phyloP scores from a whole-genome alignment of 92 coral and sea anemone genomes.

The Pocillopora meandrina region DNA sequence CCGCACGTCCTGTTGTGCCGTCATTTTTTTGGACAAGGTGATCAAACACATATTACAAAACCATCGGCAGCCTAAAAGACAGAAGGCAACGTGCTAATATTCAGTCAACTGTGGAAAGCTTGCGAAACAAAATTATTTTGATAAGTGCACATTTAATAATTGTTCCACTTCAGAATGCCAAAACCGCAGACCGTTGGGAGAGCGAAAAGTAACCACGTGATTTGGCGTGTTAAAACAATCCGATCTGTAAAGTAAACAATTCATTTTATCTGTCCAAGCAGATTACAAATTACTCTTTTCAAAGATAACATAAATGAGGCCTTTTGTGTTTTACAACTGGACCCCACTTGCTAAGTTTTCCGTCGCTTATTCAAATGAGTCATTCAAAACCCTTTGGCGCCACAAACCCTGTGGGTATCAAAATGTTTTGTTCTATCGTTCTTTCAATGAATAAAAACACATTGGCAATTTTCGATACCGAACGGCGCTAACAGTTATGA shows the following conservation, averaged over 20 bases:
- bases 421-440: not conserved
- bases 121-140: not conserved
- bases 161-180: not conserved
- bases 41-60: constrained; percentile 22
- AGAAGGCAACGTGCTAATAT: constrained; percentile 8
- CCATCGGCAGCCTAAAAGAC: not conserved
- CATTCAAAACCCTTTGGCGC: not conserved
- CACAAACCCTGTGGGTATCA: not conserved
- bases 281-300: constrained; percentile 17
- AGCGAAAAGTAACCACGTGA: not conserved
- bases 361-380: not conserved
- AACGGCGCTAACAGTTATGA: constrained; percentile 20
- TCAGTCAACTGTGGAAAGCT: not conserved
- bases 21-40: not conserved
- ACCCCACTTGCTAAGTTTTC: not conserved
- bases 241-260: constrained; percentile 23
- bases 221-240: constrained; percentile 1
- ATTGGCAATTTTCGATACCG: constrained; percentile 10
- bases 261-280: constrained; percentile 1
- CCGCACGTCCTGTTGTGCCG: not conserved
- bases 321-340: constrained; percentile 1
- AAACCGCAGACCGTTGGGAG: not conserved
- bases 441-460: not conserved
- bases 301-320: constrained; percentile 28
- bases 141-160: not conserved